Conservation (phyloP, 2,113 vertebrate species). For the Sprattus sprattus region DNA sequence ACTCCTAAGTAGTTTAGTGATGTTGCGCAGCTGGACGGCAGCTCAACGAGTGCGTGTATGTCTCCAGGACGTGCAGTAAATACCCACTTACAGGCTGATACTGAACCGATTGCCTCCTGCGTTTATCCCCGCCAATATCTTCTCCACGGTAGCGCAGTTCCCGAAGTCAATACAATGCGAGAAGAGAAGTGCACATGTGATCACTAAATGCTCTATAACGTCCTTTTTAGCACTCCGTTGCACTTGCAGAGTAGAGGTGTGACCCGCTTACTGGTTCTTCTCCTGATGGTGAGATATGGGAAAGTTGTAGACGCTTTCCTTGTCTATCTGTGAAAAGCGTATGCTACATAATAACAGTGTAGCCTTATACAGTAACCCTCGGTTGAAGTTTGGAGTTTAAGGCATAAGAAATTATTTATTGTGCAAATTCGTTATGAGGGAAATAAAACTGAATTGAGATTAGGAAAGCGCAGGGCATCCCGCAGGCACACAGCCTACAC, state of each 20-base stretch:
- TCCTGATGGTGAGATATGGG: background rate
- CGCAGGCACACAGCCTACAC: background rate
- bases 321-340: background rate
- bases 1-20: conserved; percentile 5
- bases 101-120: conserved; percentile 8
- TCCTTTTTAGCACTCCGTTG: background rate
- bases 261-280: background rate
- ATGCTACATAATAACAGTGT: background rate
- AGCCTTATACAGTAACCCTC: background rate
- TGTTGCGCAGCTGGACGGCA: conserved; percentile 3
- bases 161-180: background rate
- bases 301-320: background rate
- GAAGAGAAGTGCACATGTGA: background rate
- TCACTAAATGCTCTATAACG: background rate
- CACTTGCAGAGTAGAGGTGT: background rate
- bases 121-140: conserved; percentile 7
- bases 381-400: background rate
- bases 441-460: background rate
- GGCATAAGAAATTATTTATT: background rate
- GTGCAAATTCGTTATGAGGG: background rate
- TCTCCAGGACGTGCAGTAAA: background rate
- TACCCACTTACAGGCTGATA: conserved; percentile 1
- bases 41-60: background rate
- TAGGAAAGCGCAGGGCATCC: background rate
- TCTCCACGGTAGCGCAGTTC: background rate